Percentiles rank a stretch among this genome's conserved stretches.
phyloP scores from a whole-genome alignment of 2,113 vertebrate species.

The Ailuropoda melanoleuca region DNA sequence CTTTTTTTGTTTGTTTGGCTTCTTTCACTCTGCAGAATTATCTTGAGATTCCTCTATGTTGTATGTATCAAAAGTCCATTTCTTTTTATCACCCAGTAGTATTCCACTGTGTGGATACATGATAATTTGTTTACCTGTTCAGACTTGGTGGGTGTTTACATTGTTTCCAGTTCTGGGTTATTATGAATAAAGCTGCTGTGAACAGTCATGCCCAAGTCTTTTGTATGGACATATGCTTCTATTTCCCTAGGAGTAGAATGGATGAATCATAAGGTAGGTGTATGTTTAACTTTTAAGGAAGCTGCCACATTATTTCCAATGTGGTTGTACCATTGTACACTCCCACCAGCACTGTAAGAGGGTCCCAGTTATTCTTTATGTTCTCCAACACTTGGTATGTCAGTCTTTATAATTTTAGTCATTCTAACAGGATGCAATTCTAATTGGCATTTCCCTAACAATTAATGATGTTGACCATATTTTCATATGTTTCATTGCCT shows the following conservation, averaged over 20 bases:
- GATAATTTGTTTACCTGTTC: not conserved
- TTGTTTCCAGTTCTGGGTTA: not conserved
- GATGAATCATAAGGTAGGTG: not conserved
- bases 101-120: not conserved
- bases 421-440: not conserved
- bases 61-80: not conserved
- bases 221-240: not conserved
- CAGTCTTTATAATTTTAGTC: not conserved
- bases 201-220: not conserved
- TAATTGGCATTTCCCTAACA: not conserved
- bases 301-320: not conserved
- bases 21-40: not conserved
- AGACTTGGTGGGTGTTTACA: not conserved
- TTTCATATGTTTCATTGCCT: not conserved
- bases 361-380: not conserved
- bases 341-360: not conserved
- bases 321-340: not conserved
- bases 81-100: not conserved
- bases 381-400: not conserved
- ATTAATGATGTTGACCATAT: not conserved
- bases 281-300: not conserved
- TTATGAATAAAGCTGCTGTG: not conserved
- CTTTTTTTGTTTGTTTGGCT: not conserved
- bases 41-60: not conserved
- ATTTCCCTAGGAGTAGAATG: not conserved